Conservation (phyloP, 2,888 invertebrate species). For the Cylindroiulus punctatus region DNA sequence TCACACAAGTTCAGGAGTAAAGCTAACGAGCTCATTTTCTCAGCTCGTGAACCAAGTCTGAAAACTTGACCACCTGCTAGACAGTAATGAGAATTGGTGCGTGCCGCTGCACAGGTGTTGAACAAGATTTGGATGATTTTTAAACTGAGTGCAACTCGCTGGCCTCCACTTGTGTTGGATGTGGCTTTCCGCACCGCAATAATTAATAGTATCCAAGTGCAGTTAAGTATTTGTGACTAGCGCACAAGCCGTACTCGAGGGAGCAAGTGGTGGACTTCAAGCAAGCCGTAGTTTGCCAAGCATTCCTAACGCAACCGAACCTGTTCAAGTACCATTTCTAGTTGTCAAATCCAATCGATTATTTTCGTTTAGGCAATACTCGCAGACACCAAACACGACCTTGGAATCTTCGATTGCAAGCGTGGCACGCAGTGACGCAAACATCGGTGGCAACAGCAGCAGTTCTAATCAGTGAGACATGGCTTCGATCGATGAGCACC, state of each 20-base stretch:
- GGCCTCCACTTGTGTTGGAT: background rate
- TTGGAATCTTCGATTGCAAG: no score
- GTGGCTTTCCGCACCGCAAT: background rate
- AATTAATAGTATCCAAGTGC: background rate
- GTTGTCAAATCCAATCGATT: background rate
- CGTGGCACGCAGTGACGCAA: background rate
- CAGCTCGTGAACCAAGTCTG: background rate
- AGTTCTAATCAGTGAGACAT: background rate
- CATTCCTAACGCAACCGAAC: background rate
- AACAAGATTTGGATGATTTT: background rate
- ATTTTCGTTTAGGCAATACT: background rate
- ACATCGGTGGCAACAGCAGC: background rate
- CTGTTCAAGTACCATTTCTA: background rate
- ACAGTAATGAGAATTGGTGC: background rate
- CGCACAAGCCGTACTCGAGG: background rate
- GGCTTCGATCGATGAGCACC: background rate
- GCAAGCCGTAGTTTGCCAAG: background rate
- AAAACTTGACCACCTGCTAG: background rate
- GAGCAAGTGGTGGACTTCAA: no score
- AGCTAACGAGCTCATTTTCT: background rate
- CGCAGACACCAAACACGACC: background rate
- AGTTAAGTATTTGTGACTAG: background rate
- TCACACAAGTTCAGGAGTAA: background rate
- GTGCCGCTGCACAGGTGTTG: background rate
- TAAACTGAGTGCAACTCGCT: background rate